Base-by-base conservation (phyloP, 2,888 invertebrate genomes). In the Agrotis ipsilon region DNA sequence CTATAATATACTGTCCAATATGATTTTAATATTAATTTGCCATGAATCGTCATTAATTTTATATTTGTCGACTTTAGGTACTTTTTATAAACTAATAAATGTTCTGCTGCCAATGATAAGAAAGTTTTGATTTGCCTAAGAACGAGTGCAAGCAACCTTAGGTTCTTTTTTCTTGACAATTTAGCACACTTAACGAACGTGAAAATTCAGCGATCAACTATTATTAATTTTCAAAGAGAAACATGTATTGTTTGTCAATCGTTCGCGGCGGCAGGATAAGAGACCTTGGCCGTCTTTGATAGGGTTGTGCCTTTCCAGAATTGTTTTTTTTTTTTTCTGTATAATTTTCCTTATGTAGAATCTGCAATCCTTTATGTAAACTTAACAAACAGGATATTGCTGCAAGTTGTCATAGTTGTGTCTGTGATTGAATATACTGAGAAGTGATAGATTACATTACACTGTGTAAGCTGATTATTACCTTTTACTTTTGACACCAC, bases 401-500 rank as follows among this genome's bases (percentile, higher is more conserved):
- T 86, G 81, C 75, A 85, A 80, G 80, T 76, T 83, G 78, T 87
- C 87, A 86, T 87, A 82, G 68, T 75, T 65, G 75, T 85, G 87
- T 88, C 88, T 89, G 88, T 88, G 89, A 89, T 89, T 68, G 78
- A 80, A 82, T 83, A 86, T 87, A 83, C 57, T 68, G 86, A 85
- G 82, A 87, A 83, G 86, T 87, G 87, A 87, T 85, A 85, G 54
- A 85, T 63, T 39, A 69, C 69, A 68, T 75, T 84, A 85, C 84
- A 77, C 74, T 87, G 78, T 84, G 84, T 87, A 86, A 83, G 84
- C 86, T 88, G 80, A 86, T 75, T 77, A 80, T 72, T 80, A 82
- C 75, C 85, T 87, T 83, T 86, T 89, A 89, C 88, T 89, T 89
- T 88, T 82, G 81, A 88, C 92, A 89, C 90, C 89, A 74, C 72